Base-by-base conservation (phyloP, 2,797 vertebrate species). In the Linurgus olivaceus region DNA sequence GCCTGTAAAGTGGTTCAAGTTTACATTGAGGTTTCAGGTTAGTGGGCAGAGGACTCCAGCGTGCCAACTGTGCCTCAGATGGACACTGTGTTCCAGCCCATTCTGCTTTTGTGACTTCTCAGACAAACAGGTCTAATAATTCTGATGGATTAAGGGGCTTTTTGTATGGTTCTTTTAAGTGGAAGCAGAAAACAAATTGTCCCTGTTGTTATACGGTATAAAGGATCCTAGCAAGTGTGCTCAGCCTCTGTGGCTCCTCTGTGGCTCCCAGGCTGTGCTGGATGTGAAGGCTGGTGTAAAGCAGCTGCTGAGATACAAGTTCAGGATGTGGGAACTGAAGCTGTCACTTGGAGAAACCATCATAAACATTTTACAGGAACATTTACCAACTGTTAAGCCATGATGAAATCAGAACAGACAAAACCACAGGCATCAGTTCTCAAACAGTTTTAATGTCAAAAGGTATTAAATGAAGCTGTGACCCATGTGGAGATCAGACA, bases 391-490 rank as follows among this genome's bases (percentile, higher is more conserved):
- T 81, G 57, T 72, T 92, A 63, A 68, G 59, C 35, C 74, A 38
- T 63, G 86, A 93, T 54, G 71, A 90, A 95, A 90, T 89, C 67
- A 35, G 68, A 95, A 74, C 90, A 93, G 84, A 67, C 86, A 93
- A 65, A 84, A 87, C 63, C 86, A 93, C 71, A 71, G 91, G 88
- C 93, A 93, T 73, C 82, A 50, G 58, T 35, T 88, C 75, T 67
- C 91, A 66, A 85, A 65, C 51, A 57, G 86, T 67, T 92, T 66
- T 85, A 40, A 87, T 57, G 87, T 87, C 91, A 92, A 87, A 92
- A 94, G 52, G 80, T 80, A 87, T 94, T 87, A 92, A 91, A 80
- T 67, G 71, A 96, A 95, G 74, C 78, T 72, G 40, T 90, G 73
- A 89, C 81, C 90, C 78, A 67, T 11, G 75, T 71, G 84, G 83